A percentile compares a stretch with the other conserved stretches of the same genome.
Evolutionary conservation across 2,888 invertebrate genomes (phyloP).

Genomic region (Ochropacha duplaris): DNA sequence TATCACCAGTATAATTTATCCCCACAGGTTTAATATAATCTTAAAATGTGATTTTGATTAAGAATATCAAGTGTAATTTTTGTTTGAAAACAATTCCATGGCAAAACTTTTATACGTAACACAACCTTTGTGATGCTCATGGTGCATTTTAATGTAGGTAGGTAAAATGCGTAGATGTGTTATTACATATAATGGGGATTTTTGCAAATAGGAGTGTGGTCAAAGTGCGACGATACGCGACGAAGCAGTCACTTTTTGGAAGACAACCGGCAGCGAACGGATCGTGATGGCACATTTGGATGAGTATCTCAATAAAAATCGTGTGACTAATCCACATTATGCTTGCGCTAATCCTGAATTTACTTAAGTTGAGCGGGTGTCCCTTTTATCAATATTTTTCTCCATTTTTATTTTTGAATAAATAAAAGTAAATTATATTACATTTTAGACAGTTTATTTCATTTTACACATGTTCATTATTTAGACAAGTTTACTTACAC

Average conservation of each 20-base stretch:
- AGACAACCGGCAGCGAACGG: conserved; percentile 50
- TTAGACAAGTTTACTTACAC: conserved; percentile 69
- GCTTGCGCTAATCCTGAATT: conserved; percentile 39
- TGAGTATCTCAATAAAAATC: conserved; percentile 48
- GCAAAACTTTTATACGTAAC: no score
- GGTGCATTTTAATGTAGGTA: not conserved
- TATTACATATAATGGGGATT: not conserved
- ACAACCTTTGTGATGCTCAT: not conserved
- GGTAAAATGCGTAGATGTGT: not conserved
- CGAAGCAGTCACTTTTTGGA: conserved; percentile 54
- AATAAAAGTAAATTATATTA: conserved; percentile 38
- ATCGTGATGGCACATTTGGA: conserved; percentile 51
- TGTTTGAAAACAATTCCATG: no score
- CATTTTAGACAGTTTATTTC: conserved; percentile 80
- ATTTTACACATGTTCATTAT: conserved; percentile 80
- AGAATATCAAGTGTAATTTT: no score
- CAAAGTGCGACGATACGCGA: conserved; percentile 42
- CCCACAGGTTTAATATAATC: no score
- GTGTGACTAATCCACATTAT: conserved; percentile 59
- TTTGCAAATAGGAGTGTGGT: conserved; percentile 60
- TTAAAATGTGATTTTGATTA: no score
- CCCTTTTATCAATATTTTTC: not conserved
- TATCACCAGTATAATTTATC: no score
- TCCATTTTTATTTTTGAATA: conserved; percentile 11
- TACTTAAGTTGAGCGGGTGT: not conserved